phyloP scores from a whole-genome alignment of 2,113 vertebrate genomes.

The Serranochromis macrocephalus region DNA sequence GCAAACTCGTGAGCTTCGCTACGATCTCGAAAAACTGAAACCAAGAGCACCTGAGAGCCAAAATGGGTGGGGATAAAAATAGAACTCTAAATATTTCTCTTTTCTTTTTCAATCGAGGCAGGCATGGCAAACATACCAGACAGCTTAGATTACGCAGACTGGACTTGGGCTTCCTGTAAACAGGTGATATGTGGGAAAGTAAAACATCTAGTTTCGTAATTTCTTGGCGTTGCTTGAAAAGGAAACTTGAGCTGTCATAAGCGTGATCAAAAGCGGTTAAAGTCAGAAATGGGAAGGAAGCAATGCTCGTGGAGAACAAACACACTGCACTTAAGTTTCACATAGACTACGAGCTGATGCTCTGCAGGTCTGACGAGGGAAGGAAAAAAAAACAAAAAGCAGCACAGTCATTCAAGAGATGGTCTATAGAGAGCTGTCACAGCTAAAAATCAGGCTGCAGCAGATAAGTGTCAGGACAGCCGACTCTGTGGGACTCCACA shows the following conservation, averaged over 20 bases:
- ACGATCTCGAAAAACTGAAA: constrained; percentile 16
- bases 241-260: constrained; percentile 27
- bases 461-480: constrained; percentile 37
- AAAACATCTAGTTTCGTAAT: not conserved
- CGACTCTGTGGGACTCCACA: constrained; percentile 3
- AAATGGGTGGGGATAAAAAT: constrained; percentile 33
- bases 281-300: constrained; percentile 56
- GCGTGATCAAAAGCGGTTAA: not conserved
- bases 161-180: constrained; percentile 52
- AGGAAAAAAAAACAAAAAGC: not conserved
- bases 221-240: constrained; percentile 3
- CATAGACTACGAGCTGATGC: not conserved
- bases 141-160: not conserved
- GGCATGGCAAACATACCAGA: not conserved
- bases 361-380: not conserved
- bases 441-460: not conserved
- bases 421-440: not conserved
- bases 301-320: constrained; percentile 15
- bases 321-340: constrained; percentile 20
- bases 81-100: constrained; percentile 24
- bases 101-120: not conserved
- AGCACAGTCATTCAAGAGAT: not conserved
- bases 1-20: not conserved
- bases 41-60: constrained; percentile 2
- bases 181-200: constrained; percentile 35